phyloP scores from a whole-genome alignment of 1,140 invertebrate genomes.

The Magallana angulata region DNA sequence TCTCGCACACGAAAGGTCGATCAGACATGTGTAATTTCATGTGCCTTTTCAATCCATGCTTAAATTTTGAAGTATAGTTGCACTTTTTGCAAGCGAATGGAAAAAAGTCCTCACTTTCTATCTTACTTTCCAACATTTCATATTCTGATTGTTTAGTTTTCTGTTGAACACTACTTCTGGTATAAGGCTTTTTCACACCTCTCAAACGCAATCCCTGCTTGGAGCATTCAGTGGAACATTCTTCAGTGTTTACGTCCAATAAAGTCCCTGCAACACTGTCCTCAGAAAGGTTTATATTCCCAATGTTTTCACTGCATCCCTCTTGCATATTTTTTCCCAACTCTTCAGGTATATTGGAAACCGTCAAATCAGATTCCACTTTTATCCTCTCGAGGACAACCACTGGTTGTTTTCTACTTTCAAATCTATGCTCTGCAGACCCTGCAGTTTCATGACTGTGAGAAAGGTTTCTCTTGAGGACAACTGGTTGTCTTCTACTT shows the following conservation, averaged over 20 bases:
- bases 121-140: neutral
- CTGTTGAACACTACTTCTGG: neutral
- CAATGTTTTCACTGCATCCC: too few relatives aligned
- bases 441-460: too few relatives aligned
- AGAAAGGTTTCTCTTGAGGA: too few relatives aligned
- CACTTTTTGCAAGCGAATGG: neutral
- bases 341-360: too few relatives aligned
- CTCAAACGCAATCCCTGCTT: neutral
- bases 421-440: too few relatives aligned
- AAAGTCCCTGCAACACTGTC: too few relatives aligned
- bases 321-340: too few relatives aligned
- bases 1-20: constrained; percentile 14
- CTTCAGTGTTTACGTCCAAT: neutral
- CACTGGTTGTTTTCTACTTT: too few relatives aligned
- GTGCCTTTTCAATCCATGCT: constrained; percentile 41
- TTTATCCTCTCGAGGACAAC: too few relatives aligned
- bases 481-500: too few relatives aligned
- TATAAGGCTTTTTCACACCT: neutral
- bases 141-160: neutral
- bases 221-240: neutral
- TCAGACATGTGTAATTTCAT: neutral
- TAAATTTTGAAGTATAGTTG: neutral
- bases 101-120: neutral
- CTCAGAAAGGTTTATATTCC: too few relatives aligned
- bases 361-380: too few relatives aligned